A percentile compares a stretch with the other conserved stretches of the same genome.
Evolutionary conservation across 2,888 invertebrate species (phyloP).

Genomic region (Scaptomyza flava): DNA sequence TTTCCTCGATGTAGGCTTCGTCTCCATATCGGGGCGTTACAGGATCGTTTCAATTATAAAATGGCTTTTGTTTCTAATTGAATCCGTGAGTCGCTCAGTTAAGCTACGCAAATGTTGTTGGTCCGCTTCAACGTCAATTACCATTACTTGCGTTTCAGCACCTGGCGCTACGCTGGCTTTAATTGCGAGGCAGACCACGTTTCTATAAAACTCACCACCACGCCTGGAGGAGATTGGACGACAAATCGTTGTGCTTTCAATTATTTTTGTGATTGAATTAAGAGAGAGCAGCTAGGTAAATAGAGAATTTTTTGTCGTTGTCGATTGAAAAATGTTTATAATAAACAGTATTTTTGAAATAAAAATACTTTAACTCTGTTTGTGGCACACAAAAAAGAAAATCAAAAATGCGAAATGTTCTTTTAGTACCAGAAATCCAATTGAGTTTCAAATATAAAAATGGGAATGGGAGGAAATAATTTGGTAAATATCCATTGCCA

Average conservation of each 20-base stretch:
- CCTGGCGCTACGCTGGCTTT: constrained; percentile 47
- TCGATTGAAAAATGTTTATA: constrained; percentile 8
- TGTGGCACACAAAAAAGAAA: constrained; percentile 6
- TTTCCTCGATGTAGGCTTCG: constrained; percentile 15
- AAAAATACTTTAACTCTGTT: constrained; percentile 30
- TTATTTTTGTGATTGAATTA: constrained; percentile 21
- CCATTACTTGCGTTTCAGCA: constrained; percentile 13
- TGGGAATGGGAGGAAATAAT: background rate
- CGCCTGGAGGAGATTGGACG: constrained; percentile 22
- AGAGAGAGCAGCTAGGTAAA: background rate
- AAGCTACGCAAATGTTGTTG: constrained; percentile 49
- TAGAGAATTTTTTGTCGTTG: constrained; percentile 13
- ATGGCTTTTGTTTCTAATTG: constrained; percentile 79
- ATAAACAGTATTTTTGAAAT: constrained; percentile 13
- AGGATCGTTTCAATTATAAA: constrained; percentile 75
- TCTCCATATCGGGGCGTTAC: constrained; percentile 27
- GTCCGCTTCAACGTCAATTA: constrained; percentile 19
- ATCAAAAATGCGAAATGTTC: background rate
- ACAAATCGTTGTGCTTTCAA: constrained; percentile 26
- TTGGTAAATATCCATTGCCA: constrained; percentile 3
- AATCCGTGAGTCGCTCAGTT: constrained; percentile 62
- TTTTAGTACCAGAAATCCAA: background rate
- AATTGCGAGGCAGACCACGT: constrained; percentile 59
- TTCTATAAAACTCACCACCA: constrained; percentile 17
- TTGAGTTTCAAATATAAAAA: background rate